Conservation (phyloP, 2,797 vertebrate species). For the Oreochromis mossambicus region DNA sequence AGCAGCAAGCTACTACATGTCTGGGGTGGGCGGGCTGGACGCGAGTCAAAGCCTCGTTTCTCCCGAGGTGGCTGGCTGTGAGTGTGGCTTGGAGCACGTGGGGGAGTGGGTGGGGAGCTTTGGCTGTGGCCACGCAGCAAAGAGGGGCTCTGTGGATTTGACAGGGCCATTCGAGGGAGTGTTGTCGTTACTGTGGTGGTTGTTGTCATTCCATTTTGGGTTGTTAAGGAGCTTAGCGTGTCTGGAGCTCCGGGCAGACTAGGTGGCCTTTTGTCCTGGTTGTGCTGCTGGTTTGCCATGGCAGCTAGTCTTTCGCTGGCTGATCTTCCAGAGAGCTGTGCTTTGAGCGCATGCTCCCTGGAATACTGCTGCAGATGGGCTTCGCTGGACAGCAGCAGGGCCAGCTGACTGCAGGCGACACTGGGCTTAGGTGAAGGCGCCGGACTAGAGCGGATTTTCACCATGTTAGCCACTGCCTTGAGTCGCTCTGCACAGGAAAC, state of each 20-base stretch:
- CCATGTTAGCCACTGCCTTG: slow-evolving; percentile 96
- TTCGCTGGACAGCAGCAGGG: slow-evolving; percentile 95
- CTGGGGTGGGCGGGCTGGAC: slow-evolving; percentile 82
- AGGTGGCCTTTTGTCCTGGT: slow-evolving; percentile 83
- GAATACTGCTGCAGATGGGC: slow-evolving; percentile 98
- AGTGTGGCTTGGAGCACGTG: slow-evolving; percentile 59
- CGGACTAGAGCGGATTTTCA: slow-evolving; percentile 92
- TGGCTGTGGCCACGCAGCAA: slow-evolving; percentile 74
- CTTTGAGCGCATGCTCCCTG: slow-evolving; percentile 94
- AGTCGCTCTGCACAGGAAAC: slow-evolving; percentile 92
- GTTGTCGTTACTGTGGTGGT: slow-evolving; percentile 51
- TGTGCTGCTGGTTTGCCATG: slow-evolving; percentile 86
- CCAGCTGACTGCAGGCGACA: slow-evolving; percentile 95
- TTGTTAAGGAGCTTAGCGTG: slow-evolving; percentile 79
- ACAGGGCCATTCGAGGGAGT: slow-evolving; percentile 72
- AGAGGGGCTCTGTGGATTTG: slow-evolving; percentile 77
- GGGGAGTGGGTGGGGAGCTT: slow-evolving; percentile 67
- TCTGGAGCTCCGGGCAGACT: slow-evolving; percentile 81
- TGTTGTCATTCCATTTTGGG: slow-evolving; percentile 77
- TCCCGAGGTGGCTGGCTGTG: slow-evolving; percentile 76
- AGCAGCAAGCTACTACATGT: slow-evolving; percentile 93
- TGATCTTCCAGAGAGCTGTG: slow-evolving; percentile 89
- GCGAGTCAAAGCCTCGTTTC: slow-evolving; percentile 84
- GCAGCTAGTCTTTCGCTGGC: slow-evolving; percentile 95
- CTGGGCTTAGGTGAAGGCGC: slow-evolving; percentile 95